Conservation (phyloP, 2,888 invertebrate species). For the Apoda limacodes region DNA sequence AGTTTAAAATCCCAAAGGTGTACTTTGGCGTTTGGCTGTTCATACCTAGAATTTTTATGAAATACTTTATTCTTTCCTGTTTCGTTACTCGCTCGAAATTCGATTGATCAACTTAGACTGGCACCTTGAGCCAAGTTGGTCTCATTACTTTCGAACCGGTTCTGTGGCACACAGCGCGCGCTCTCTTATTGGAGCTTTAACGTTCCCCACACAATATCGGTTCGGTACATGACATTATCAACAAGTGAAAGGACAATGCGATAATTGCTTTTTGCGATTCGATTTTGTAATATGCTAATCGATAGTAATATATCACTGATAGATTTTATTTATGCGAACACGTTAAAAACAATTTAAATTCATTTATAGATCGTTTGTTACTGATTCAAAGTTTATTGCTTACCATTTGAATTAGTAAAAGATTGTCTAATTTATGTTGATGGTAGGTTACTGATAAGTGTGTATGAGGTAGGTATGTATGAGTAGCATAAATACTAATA, state of each 20-base stretch:
- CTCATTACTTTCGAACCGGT: constrained; percentile 61
- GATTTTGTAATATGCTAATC: constrained; percentile 50
- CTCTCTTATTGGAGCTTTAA: constrained; percentile 44
- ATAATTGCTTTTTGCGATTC: constrained; percentile 56
- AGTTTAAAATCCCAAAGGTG: no score
- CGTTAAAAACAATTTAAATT: no score
- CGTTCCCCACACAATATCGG: constrained; percentile 24
- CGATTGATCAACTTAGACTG: constrained; percentile 63
- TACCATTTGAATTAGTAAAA: no score
- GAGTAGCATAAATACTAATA: no score
- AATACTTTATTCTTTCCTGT: constrained; percentile 36
- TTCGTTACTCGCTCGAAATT: constrained; percentile 52
- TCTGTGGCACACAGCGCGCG: constrained; percentile 47
- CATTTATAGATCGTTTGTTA: no score
- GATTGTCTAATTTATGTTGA: no score
- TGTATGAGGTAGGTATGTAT: no score
- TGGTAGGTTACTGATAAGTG: no score
- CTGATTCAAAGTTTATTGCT: no score
- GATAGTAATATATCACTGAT: no score
- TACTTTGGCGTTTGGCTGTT: no score
- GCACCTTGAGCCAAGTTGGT: constrained; percentile 56
- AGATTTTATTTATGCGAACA: no score
- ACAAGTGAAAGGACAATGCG: constrained; percentile 64
- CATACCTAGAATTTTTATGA: constrained; percentile 23
- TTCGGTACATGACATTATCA: constrained; percentile 30